Evolutionary conservation across 2,797 vertebrate species (phyloP).

Genomic region (Smutsia gigantea): DNA sequence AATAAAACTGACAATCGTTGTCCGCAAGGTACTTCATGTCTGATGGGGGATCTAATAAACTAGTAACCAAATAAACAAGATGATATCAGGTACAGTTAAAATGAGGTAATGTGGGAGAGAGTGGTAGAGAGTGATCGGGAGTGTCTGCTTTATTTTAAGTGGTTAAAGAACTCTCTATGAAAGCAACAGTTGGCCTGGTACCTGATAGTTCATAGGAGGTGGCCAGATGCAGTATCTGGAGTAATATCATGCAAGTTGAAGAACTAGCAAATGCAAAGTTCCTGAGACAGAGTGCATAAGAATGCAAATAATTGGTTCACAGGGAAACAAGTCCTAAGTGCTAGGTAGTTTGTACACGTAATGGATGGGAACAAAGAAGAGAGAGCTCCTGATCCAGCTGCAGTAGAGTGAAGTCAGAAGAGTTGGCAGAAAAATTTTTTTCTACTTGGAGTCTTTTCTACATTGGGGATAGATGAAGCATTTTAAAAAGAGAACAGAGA

Average conservation of each 20-base stretch:
- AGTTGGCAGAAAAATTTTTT: not conserved
- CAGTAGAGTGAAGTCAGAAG: not conserved
- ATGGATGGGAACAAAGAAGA: not conserved
- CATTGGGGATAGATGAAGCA: not conserved
- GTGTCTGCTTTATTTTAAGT: not conserved
- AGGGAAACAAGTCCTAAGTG: not conserved
- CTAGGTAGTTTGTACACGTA: not conserved
- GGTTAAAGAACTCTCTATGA: not conserved
- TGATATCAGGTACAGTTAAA: not conserved
- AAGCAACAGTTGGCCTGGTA: not conserved
- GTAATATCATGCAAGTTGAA: not conserved
- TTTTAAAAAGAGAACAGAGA: not conserved
- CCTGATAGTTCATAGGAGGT: not conserved
- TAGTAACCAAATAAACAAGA: constrained; percentile 16
- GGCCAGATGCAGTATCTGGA: not conserved
- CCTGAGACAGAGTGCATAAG: not conserved
- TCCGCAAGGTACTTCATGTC: not conserved
- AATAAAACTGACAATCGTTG: not conserved
- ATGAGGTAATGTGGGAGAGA: not conserved
- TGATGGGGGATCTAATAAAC: not conserved
- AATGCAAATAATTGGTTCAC: not conserved
- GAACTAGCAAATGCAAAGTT: not conserved
- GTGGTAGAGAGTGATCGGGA: not conserved
- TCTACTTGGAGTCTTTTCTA: not conserved
- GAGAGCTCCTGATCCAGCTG: not conserved